Percentiles rank a stretch among this genome's conserved stretches.
phyloP scores from a whole-genome alignment of 2,888 invertebrate species.

The Polietes domitor region DNA sequence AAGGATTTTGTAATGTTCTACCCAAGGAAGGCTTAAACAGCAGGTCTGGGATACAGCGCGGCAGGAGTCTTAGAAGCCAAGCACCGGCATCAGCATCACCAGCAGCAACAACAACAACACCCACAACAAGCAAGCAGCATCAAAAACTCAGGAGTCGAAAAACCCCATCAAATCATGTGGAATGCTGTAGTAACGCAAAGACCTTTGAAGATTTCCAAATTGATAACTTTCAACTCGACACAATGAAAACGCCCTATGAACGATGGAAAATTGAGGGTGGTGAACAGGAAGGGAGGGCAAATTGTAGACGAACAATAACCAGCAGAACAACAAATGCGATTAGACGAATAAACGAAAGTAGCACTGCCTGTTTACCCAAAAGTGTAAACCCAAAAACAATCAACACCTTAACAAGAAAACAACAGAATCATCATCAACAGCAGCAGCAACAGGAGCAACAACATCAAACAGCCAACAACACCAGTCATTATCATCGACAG shows the following conservation, averaged over 20 bases:
- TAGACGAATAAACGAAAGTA: slow-evolving; percentile 45
- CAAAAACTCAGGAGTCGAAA: slow-evolving; percentile 32
- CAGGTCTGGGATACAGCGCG: slow-evolving; percentile 19
- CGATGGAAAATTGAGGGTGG: slow-evolving; percentile 40
- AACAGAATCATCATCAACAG: not conserved
- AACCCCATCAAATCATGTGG: not conserved
- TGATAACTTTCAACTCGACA: not conserved
- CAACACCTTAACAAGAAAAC: slow-evolving; percentile 31
- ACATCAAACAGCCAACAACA: slow-evolving; percentile 35
- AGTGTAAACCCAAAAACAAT: slow-evolving; percentile 40
- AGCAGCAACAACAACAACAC: too few relatives aligned
- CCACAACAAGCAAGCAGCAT: too few relatives aligned
- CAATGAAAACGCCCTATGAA: slow-evolving; percentile 41
- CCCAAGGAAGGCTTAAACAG: slow-evolving; percentile 15
- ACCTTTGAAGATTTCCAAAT: slow-evolving; percentile 26
- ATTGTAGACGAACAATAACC: not conserved
- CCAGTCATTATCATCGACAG: slow-evolving; percentile 9
- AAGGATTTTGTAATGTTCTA: slow-evolving; percentile 45
- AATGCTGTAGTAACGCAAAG: not conserved
- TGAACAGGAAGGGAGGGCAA: not conserved
- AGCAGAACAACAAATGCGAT: slow-evolving; percentile 20
- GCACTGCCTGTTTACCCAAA: slow-evolving; percentile 52
- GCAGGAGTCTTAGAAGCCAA: slow-evolving; percentile 1
- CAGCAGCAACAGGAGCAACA: slow-evolving; percentile 8
- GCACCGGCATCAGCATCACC: not conserved